A percentile compares a stretch with the other conserved stretches of the same genome.
Conservation (phyloP, 2,797 vertebrate genomes). For the Pagetopsis macropterus region DNA sequence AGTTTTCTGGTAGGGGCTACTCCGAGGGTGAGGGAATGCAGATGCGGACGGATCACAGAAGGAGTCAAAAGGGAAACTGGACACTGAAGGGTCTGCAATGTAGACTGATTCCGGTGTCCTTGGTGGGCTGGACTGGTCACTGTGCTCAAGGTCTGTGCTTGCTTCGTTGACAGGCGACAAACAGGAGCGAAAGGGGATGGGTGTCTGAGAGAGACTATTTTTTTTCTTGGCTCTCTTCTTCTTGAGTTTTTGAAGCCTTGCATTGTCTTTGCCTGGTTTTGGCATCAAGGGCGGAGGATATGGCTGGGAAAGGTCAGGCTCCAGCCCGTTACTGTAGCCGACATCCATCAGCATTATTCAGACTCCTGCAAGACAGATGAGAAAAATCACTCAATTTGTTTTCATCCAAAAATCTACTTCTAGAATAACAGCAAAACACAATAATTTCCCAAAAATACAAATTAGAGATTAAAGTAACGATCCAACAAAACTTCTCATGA, state of each 20-base stretch:
- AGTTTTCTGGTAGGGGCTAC: constrained; percentile 69
- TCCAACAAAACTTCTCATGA: neutral
- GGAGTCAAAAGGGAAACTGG: constrained; percentile 68
- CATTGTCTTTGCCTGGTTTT: constrained; percentile 92
- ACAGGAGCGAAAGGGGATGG: constrained; percentile 87
- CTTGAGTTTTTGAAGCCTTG: constrained; percentile 89
- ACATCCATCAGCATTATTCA: constrained; percentile 87
- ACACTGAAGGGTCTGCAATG: constrained; percentile 54
- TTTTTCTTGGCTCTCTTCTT: constrained; percentile 89
- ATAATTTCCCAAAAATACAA: neutral
- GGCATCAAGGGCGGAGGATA: constrained; percentile 89
- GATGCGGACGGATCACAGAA: constrained; percentile 66
- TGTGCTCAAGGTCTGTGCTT: constrained; percentile 88
- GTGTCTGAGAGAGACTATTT: constrained; percentile 75
- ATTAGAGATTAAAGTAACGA: neutral
- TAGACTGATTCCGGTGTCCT: constrained; percentile 74
- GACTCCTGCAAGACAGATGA: constrained; percentile 71
- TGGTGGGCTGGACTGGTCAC: constrained; percentile 79
- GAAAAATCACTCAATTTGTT: constrained; percentile 22
- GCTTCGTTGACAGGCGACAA: constrained; percentile 94
- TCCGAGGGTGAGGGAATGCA: constrained; percentile 74
- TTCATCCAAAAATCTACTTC: neutral
- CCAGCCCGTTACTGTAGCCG: constrained; percentile 73
- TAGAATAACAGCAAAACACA: neutral
- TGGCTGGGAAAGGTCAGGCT: constrained; percentile 76